Conservation (phyloP, 2,888 invertebrate genomes). For the Oasisia sp. region DNA sequence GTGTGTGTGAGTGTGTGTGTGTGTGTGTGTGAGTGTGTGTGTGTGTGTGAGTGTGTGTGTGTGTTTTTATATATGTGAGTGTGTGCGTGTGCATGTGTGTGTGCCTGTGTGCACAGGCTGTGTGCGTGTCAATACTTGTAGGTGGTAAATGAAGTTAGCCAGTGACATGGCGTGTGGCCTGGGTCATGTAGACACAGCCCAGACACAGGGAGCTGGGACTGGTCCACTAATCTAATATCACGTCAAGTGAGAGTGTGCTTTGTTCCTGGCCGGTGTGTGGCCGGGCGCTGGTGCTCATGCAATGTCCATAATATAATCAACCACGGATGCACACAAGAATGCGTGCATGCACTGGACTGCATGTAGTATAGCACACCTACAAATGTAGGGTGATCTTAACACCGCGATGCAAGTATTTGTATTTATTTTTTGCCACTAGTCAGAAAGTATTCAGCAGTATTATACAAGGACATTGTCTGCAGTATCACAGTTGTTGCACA, state of each 20-base stretch:
- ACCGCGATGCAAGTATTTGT: neutral
- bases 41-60: too few species aligned
- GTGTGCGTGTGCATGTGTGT: too few species aligned
- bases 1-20: too few species aligned
- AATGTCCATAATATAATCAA: neutral
- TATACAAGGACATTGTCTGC: neutral
- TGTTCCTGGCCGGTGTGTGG: neutral
- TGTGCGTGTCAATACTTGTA: neutral
- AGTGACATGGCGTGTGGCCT: neutral
- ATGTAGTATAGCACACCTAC: neutral
- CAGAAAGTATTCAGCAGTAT: neutral
- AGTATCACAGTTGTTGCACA: too few species aligned
- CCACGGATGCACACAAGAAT: neutral
- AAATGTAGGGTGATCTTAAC: neutral
- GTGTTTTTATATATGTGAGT: too few species aligned
- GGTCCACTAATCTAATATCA: too few species aligned
- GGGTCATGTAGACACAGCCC: neutral
- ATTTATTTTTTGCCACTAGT: neutral
- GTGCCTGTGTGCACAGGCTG: too few species aligned
- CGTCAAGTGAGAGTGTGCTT: neutral
- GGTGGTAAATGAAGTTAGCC: neutral
- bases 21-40: too few species aligned
- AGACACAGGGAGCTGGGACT: neutral
- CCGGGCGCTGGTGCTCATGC: neutral
- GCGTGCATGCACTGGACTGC: neutral